These are phyloP conservation scores for Nebria brevicollis DNA, from an alignment of 2,888 invertebrate genomes.

Conservation along the genomic window DNA sequence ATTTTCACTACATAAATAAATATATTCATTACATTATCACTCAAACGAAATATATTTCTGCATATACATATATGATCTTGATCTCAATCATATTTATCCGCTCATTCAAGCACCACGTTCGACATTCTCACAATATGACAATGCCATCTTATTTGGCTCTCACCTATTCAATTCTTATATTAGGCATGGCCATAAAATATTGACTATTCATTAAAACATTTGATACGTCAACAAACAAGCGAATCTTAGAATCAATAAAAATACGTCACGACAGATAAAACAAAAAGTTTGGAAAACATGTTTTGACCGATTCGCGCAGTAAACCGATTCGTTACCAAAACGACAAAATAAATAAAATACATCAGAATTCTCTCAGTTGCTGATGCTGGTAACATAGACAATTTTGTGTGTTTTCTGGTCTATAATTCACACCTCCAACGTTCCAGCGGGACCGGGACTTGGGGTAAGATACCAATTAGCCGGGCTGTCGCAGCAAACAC, in stretches of 20 bases:
- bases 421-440: constrained; percentile 53
- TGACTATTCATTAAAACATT: no score
- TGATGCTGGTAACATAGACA: neutral
- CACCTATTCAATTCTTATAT: no score
- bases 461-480: constrained; percentile 53
- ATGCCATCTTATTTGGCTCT: no score
- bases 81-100: no score
- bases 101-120: no score
- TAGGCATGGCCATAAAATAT: no score
- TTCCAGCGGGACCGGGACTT: constrained; percentile 42
- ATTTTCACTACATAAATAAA: no score
- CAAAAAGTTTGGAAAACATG: neutral
- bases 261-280: neutral
- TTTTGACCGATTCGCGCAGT: constrained; percentile 1
- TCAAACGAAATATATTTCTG: no score
- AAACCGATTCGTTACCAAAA: neutral
- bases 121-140: no score
- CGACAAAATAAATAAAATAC: neutral
- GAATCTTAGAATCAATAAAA: neutral
- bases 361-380: neutral
- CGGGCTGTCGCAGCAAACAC: constrained; percentile 56
- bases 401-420: constrained; percentile 22
- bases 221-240: neutral
- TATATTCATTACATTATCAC: no score
- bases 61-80: no score